These are phyloP conservation scores for Sorex fumeus DNA, from an alignment of 2,113 vertebrate genomes.

Conservation along the genomic window DNA sequence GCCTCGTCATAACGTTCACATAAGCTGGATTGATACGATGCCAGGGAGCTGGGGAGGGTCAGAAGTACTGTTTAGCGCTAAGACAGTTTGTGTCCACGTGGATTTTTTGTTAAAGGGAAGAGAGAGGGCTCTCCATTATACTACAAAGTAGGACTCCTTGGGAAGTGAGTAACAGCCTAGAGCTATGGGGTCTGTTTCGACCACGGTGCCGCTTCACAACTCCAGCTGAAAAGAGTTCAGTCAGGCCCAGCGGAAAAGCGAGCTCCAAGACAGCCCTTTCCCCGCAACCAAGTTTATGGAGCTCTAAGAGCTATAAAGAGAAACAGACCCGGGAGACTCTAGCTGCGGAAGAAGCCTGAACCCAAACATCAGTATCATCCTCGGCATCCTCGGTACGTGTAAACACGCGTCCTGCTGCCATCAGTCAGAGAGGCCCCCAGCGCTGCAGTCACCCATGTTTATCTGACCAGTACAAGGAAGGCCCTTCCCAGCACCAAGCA, in stretches of 20 bases:
- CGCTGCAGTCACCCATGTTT: conserved; percentile 52
- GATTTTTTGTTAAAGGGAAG: background rate
- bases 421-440: background rate
- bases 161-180: conserved; percentile 25
- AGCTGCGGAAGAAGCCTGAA: background rate
- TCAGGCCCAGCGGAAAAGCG: conserved; percentile 23
- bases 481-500: conserved; percentile 10
- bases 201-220: conserved; percentile 22
- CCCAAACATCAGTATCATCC: background rate
- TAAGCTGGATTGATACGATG: background rate
- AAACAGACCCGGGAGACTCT: conserved; percentile 5
- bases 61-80: conserved; percentile 39
- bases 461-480: background rate
- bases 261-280: background rate
- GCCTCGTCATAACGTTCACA: conserved; percentile 3
- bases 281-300: background rate
- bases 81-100: conserved; percentile 60
- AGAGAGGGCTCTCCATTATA: conserved; percentile 31
- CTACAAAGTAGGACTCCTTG: conserved; percentile 58
- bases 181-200: conserved; percentile 47
- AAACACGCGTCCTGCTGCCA: background rate
- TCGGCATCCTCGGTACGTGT: background rate
- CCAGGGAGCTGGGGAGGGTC: conserved; percentile 4
- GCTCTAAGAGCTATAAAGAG: background rate
- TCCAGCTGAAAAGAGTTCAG: background rate